Evolutionary conservation across 2,797 vertebrate species (phyloP).

Genomic region (Hipposideros larvatus): DNA sequence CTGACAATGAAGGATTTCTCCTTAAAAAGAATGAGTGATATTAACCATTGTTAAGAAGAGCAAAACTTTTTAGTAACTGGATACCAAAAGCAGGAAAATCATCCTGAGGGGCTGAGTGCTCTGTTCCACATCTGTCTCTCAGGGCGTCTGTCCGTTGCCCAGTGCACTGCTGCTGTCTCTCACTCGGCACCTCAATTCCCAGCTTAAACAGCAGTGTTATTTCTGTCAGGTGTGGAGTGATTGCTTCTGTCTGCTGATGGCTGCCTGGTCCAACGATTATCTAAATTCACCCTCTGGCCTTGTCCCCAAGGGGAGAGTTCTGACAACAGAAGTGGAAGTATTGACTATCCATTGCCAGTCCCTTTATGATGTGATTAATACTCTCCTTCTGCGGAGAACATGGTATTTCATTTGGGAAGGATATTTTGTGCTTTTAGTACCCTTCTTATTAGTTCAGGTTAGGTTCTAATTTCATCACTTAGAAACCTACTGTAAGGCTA

Average conservation of each 20-base stretch:
- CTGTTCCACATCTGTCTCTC: slow-evolving; percentile 37
- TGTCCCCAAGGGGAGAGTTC: slow-evolving; percentile 70
- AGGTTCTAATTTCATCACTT: background rate
- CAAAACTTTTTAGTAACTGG: slow-evolving; percentile 53
- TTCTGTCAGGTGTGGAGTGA: slow-evolving; percentile 86
- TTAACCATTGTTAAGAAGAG: slow-evolving; percentile 38
- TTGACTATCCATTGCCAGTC: slow-evolving; percentile 10
- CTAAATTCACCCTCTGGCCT: slow-evolving; percentile 75
- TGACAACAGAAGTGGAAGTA: background rate
- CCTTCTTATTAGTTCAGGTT: background rate
- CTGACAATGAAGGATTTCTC: slow-evolving; percentile 30
- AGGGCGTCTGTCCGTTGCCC: background rate
- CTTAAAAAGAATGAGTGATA: slow-evolving; percentile 29
- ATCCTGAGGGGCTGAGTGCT: background rate
- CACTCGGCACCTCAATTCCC: slow-evolving; percentile 75
- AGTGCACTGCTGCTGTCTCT: slow-evolving; percentile 74
- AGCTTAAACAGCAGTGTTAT: slow-evolving; percentile 77
- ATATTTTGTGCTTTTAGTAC: slow-evolving; percentile 10
- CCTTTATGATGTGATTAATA: background rate
- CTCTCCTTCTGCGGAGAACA: background rate
- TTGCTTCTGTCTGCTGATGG: slow-evolving; percentile 82
- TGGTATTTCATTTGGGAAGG: background rate
- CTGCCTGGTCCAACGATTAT: slow-evolving; percentile 58
- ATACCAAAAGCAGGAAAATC: slow-evolving; percentile 16
- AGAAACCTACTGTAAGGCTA: background rate